phyloP scores from a whole-genome alignment of 2,113 vertebrate genomes.

The Chionomys nivalis region DNA sequence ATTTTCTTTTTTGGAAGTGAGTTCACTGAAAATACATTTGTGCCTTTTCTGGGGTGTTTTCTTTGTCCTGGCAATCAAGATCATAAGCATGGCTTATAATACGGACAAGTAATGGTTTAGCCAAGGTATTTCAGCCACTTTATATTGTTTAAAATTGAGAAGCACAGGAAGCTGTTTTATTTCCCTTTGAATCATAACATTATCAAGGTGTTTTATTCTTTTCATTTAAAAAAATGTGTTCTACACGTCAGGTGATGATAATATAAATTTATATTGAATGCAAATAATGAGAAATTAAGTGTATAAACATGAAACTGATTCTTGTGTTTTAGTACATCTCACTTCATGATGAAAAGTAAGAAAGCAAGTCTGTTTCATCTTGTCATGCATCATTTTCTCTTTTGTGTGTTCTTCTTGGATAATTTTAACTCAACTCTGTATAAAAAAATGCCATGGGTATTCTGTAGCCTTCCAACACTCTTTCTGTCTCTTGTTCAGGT shows the following conservation, averaged over 20 bases:
- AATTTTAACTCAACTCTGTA: conserved; percentile 40
- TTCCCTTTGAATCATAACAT: conserved; percentile 39
- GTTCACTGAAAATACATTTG: conserved; percentile 57
- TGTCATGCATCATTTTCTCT: conserved; percentile 5
- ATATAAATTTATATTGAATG: conserved; percentile 42
- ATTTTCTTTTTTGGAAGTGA: conserved; percentile 52
- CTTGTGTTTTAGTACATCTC: conserved; percentile 1
- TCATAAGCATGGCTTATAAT: conserved; percentile 56
- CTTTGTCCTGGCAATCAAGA: conserved; percentile 63
- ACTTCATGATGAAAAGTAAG: not conserved
- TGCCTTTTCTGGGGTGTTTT: conserved; percentile 55
- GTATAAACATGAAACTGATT: conserved; percentile 44
- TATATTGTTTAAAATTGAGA: conserved; percentile 70
- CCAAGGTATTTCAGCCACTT: conserved; percentile 60
- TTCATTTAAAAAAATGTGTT: conserved; percentile 40
- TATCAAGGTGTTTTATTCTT: conserved; percentile 37
- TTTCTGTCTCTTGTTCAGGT: not conserved
- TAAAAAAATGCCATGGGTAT: conserved; percentile 5
- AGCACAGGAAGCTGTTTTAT: conserved; percentile 36
- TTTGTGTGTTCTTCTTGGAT: not conserved
- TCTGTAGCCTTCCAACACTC: not conserved
- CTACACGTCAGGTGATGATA: conserved; percentile 9
- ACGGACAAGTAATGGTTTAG: conserved; percentile 48
- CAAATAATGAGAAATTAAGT: conserved; percentile 55
- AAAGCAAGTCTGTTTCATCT: not conserved